These are phyloP conservation scores for Nemotelus nigrinus DNA, from an alignment of 2,888 invertebrate genomes.

Conservation along the genomic window DNA sequence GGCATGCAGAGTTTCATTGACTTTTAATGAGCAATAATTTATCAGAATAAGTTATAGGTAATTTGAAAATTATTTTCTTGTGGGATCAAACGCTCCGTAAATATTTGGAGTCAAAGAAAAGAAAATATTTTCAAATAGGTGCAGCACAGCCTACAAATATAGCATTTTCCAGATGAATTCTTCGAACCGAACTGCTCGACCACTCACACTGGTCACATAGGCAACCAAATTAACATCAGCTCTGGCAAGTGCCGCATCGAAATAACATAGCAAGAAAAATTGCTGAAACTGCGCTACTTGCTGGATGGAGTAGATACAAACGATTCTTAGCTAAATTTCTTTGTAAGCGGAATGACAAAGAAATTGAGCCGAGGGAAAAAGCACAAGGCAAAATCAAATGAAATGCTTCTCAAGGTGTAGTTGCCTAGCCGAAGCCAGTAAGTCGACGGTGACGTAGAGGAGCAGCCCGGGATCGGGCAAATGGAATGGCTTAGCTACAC, in stretches of 20 bases:
- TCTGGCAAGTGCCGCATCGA: conserved; percentile 3
- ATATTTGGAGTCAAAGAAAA: no score
- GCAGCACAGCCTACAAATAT: no score
- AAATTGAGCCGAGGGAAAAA: conserved; percentile 25
- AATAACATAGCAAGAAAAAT: conserved; percentile 23
- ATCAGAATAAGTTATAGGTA: no score
- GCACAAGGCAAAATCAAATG: conserved; percentile 27
- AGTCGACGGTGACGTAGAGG: not conserved
- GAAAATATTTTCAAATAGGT: no score
- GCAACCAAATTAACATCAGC: no score
- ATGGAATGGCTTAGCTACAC: conserved; percentile 37
- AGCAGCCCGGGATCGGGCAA: conserved; percentile 12
- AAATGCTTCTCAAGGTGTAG: conserved; percentile 35
- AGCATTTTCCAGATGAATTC: no score
- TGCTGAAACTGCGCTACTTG: conserved; percentile 17
- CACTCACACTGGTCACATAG: no score
- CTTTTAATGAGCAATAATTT: no score
- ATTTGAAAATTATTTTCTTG: no score
- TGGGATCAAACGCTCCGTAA: no score
- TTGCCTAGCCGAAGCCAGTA: not conserved
- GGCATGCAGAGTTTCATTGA: no score
- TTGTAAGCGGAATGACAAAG: not conserved
- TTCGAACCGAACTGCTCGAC: no score
- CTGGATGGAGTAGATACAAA: not conserved
- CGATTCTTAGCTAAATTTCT: not conserved